phyloP scores from a whole-genome alignment of 2,888 invertebrate genomes.

The Lithophane ornitopus region DNA sequence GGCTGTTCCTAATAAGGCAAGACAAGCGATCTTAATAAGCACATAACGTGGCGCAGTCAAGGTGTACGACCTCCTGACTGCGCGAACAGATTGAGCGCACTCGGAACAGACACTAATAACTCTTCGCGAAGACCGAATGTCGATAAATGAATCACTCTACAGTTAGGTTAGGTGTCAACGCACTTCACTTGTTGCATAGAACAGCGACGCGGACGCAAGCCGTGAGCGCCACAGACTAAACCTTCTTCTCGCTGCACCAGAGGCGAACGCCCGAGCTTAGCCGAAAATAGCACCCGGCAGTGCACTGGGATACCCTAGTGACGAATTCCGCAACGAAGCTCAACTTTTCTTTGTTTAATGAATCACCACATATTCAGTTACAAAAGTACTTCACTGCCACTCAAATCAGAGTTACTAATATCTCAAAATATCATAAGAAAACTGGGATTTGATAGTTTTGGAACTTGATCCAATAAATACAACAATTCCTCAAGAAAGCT shows the following conservation, averaged over 20 bases:
- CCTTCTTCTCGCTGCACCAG: slow-evolving; percentile 81
- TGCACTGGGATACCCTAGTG: slow-evolving; percentile 86
- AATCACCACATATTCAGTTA: slow-evolving; percentile 68
- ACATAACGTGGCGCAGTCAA: slow-evolving; percentile 85
- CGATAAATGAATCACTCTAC: slow-evolving; percentile 87
- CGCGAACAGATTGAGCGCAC: slow-evolving; percentile 80
- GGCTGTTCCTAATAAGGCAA: slow-evolving; percentile 87
- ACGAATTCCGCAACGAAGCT: slow-evolving; percentile 80
- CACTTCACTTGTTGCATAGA: slow-evolving; percentile 87
- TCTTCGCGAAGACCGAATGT: slow-evolving; percentile 77
- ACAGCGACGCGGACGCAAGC: slow-evolving; percentile 79
- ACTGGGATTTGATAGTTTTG: neutral
- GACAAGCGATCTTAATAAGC: slow-evolving; percentile 84
- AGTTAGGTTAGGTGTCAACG: slow-evolving; percentile 89
- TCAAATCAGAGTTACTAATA: slow-evolving; percentile 16
- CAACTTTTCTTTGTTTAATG: slow-evolving; percentile 79
- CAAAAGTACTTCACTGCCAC: slow-evolving; percentile 46
- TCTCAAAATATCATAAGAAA: slow-evolving; percentile 34
- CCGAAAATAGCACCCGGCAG: slow-evolving; percentile 90
- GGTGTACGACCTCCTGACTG: slow-evolving; percentile 82
- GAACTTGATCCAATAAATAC: slow-evolving; percentile 48
- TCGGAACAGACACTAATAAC: slow-evolving; percentile 84
- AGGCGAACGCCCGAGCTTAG: slow-evolving; percentile 86
- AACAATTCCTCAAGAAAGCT: slow-evolving; percentile 70
- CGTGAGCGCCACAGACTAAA: slow-evolving; percentile 83